Evolutionary conservation across 2,113 vertebrate species (phyloP), one percentile per base, ranked within the genome.

Genomic region (Percina caprodes): DNA sequence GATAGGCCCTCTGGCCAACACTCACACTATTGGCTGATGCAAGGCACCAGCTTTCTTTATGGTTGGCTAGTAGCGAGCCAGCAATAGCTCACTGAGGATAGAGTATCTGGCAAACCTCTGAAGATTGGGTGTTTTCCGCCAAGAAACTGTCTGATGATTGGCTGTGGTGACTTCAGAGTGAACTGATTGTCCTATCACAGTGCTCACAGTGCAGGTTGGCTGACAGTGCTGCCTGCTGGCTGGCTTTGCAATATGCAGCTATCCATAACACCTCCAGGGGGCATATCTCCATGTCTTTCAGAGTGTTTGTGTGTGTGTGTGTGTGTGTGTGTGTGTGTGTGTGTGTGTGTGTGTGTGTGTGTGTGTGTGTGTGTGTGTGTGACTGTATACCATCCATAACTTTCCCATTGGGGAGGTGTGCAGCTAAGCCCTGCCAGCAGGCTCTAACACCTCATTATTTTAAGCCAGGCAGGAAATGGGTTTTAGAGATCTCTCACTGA

Each of bases 121-220:
- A 92, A 94, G 92, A 93, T 86, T 91, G 88, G 81, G 86, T 49
- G 71, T 79, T 51, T 54, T 42, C 76, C 69, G 93, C 93, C 93
- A 94, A 93, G 74, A 89, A 94, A 90, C 83, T 88, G 88, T 91
- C 90, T 73, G 67, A 52, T 86, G 90, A 94, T 91, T 93, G 91
- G 89, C 86, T 90, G 86, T 45, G 49, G 84, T 33, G 70, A 81
- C 70, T 90, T 82, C 84, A 56, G 77, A 82, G 86, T 78, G 85
- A 92, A 92, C 87, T 82, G 91, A 93, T 92, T 89, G 90, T 92
- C 90, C 92, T 90, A 92, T 91, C 92, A 89, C 92, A 89, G 84
- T 74, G 92, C 77, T 84, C 82, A 86, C 82, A 77, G 85, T 14
- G 76, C 76, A 75, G 85, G 79, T 56, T 84, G 89, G 83, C 82